A percentile compares a stretch with the other conserved stretches of the same genome.
Evolutionary conservation across 1,140 invertebrate species (phyloP).

Genomic region (Drosophila mojavensis): DNA sequence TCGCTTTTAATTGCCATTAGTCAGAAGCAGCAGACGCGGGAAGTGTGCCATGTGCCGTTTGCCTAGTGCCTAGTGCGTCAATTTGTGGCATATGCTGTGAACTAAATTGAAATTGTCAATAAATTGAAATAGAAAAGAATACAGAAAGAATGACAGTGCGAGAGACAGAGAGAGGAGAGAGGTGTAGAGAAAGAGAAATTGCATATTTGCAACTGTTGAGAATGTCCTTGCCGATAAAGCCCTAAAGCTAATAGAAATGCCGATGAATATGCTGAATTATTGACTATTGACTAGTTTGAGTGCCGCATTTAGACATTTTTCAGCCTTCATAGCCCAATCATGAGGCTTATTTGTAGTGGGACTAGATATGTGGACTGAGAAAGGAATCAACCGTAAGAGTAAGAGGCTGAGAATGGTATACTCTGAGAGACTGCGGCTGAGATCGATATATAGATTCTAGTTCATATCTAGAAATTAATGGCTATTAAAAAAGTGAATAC

Average conservation of each 20-base stretch:
- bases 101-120: slow-evolving; percentile 51
- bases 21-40: slow-evolving; percentile 10
- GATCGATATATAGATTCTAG: too few relatives aligned
- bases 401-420: too few relatives aligned
- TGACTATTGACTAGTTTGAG: background rate
- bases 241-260: background rate
- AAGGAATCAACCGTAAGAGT: too few relatives aligned
- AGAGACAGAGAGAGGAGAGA: too few relatives aligned
- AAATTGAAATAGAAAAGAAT: slow-evolving; percentile 56
- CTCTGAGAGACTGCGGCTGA: too few relatives aligned
- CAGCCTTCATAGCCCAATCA: background rate
- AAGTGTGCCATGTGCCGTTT: too few relatives aligned
- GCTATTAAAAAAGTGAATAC: too few relatives aligned
- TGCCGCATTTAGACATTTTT: background rate
- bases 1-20: slow-evolving; percentile 61
- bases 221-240: slow-evolving; percentile 18
- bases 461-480: too few relatives aligned
- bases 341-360: too few relatives aligned
- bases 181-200: too few relatives aligned
- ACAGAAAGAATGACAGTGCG: background rate
- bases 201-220: background rate
- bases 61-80: slow-evolving; percentile 20
- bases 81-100: slow-evolving; percentile 14
- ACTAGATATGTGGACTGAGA: too few relatives aligned
- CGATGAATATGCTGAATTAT: background rate